phyloP scores from a whole-genome alignment of 2,797 vertebrate genomes.

The Schizopygopsis malacanthus region DNA sequence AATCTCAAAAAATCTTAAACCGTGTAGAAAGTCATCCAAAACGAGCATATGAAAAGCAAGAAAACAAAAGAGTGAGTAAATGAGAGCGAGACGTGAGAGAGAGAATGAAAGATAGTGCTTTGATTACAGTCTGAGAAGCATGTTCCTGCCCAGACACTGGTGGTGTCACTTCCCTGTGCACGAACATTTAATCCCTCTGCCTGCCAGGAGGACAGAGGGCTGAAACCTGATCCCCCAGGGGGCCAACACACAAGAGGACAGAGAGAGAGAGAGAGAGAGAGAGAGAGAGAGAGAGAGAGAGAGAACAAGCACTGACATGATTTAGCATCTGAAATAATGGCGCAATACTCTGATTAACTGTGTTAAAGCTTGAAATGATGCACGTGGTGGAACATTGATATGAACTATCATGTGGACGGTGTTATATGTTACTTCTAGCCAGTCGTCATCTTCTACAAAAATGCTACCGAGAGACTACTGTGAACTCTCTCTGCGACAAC shows the following conservation, averaged over 20 bases:
- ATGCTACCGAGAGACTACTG: neutral
- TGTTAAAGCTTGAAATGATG: slow-evolving; percentile 35
- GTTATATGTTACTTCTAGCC: neutral
- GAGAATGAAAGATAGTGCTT: slow-evolving; percentile 65
- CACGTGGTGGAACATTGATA: neutral
- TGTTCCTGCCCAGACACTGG: slow-evolving; percentile 65
- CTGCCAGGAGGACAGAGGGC: slow-evolving; percentile 63
- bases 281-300: slow-evolving; percentile 53
- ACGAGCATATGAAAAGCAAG: slow-evolving; percentile 1
- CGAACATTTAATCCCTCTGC: slow-evolving; percentile 65
- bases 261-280: slow-evolving; percentile 57
- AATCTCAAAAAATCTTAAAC: neutral
- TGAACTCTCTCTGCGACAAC: slow-evolving; percentile 7
- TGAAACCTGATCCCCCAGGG: slow-evolving; percentile 61
- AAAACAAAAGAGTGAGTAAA: slow-evolving; percentile 11
- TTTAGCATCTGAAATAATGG: slow-evolving; percentile 57
- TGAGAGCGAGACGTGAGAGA: slow-evolving; percentile 5
- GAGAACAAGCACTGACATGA: slow-evolving; percentile 60
- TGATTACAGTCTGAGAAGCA: slow-evolving; percentile 67
- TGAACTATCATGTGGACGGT: neutral
- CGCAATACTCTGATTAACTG: slow-evolving; percentile 37
- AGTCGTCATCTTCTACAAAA: neutral
- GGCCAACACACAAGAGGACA: slow-evolving; percentile 64
- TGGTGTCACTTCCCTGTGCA: slow-evolving; percentile 66
- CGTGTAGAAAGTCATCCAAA: neutral